phyloP scores from a whole-genome alignment of 2,888 invertebrate genomes.

The Ochlodes sylvanus region DNA sequence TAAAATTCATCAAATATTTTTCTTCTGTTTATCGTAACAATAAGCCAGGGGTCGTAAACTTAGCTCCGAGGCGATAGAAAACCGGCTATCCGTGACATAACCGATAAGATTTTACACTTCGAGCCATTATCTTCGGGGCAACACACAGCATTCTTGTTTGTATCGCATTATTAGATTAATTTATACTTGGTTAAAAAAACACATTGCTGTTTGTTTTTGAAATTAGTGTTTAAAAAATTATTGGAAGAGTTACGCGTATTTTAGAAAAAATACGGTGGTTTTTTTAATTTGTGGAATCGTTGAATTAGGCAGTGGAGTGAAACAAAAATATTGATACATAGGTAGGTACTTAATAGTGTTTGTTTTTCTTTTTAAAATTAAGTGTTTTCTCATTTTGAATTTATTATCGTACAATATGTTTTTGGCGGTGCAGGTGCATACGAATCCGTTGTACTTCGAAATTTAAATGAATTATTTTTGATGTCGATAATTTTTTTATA shows the following conservation, averaged over 20 bases:
- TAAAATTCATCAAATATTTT: background rate
- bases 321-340: too few relatives aligned
- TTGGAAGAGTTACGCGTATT: background rate
- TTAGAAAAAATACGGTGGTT: background rate
- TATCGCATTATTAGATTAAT: constrained; percentile 9
- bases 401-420: too few relatives aligned
- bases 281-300: background rate
- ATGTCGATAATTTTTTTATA: too few relatives aligned
- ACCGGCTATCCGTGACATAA: constrained; percentile 23
- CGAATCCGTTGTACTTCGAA: too few relatives aligned
- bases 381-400: too few relatives aligned
- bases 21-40: background rate
- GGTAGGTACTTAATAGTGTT: too few relatives aligned
- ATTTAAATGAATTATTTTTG: too few relatives aligned
- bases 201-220: background rate
- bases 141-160: constrained; percentile 23
- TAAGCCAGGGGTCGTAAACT: constrained; percentile 30
- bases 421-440: too few relatives aligned
- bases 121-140: background rate
- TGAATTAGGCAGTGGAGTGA: too few relatives aligned
- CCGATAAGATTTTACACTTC: constrained; percentile 37
- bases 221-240: background rate
- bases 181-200: background rate
- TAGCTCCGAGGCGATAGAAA: constrained; percentile 16
- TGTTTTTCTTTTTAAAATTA: too few relatives aligned